These are phyloP conservation scores for Balearica regulorum DNA, from an alignment of 2,797 vertebrate species.

Conservation along the genomic window DNA sequence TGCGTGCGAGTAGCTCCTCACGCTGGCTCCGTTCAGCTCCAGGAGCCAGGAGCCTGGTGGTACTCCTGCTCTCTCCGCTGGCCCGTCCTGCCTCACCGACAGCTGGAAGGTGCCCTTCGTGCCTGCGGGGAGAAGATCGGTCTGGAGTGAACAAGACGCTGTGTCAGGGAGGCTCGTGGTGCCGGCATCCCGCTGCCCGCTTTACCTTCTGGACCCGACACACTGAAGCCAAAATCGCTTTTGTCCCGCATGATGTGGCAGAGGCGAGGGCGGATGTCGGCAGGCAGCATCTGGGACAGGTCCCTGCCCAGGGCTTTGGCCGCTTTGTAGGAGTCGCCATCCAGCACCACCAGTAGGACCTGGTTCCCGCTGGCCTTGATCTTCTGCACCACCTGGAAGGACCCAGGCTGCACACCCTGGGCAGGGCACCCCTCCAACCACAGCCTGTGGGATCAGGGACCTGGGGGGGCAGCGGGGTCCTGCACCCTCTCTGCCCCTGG, in stretches of 20 bases:
- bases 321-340: slow-evolving; percentile 68
- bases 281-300: slow-evolving; percentile 61
- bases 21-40: slow-evolving; percentile 84
- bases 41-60: slow-evolving; percentile 81
- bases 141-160: rapidly evolving
- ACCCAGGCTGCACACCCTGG: background rate
- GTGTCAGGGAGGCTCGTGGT: rapidly evolving
- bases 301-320: slow-evolving; percentile 65
- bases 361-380: slow-evolving; percentile 84
- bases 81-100: slow-evolving; percentile 72
- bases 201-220: slow-evolving; percentile 45
- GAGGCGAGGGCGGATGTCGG: slow-evolving; percentile 79
- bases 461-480: background rate
- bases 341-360: slow-evolving; percentile 82
- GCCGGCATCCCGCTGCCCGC: background rate
- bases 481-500: background rate
- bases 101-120: slow-evolving; percentile 78
- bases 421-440: background rate
- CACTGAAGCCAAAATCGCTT: slow-evolving; percentile 80
- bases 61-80: slow-evolving; percentile 85
- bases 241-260: slow-evolving; percentile 80
- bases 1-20: slow-evolving; percentile 70
- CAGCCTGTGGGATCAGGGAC: background rate
- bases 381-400: slow-evolving; percentile 81
- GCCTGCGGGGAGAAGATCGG: slow-evolving; percentile 67